Evolutionary conservation across 1,140 invertebrate species (phyloP).

Genomic region (Eufriesea mexicana): DNA sequence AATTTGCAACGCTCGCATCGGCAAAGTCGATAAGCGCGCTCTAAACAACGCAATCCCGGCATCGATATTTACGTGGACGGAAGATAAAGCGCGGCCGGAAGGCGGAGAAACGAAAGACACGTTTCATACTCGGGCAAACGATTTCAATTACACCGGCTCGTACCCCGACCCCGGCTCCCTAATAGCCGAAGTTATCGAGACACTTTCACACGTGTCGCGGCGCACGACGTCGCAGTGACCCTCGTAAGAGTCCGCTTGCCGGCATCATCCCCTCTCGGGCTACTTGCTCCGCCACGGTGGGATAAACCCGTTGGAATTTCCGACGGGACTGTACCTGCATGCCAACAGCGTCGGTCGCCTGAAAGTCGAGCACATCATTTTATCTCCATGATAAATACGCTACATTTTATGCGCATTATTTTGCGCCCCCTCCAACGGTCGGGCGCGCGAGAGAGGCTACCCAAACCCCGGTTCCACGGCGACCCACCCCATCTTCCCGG

Average conservation of each 20-base stretch:
- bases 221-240: constrained; percentile 22
- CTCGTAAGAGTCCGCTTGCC: constrained; percentile 20
- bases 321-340: constrained; percentile 66
- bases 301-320: constrained; percentile 49
- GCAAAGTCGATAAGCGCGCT: neutral
- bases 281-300: neutral
- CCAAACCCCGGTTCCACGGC: constrained; percentile 51
- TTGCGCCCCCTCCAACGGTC: constrained; percentile 67
- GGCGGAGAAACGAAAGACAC: constrained; percentile 4
- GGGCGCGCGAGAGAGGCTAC: constrained; percentile 47
- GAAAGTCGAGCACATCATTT: constrained; percentile 81
- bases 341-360: constrained; percentile 73
- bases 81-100: neutral
- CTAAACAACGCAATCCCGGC: neutral
- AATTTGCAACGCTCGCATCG: too few species aligned
- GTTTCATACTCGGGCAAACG: constrained; percentile 15
- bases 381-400: constrained; percentile 82
- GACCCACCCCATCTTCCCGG: constrained; percentile 48
- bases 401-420: constrained; percentile 82
- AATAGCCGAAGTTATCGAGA: constrained; percentile 49
- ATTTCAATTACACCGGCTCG: constrained; percentile 42
- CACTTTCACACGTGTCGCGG: constrained; percentile 44
- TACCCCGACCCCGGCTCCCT: neutral
- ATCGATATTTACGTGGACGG: neutral
- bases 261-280: neutral